Conservation (phyloP, 1,140 invertebrate genomes). For the Heliothis virescens region DNA sequence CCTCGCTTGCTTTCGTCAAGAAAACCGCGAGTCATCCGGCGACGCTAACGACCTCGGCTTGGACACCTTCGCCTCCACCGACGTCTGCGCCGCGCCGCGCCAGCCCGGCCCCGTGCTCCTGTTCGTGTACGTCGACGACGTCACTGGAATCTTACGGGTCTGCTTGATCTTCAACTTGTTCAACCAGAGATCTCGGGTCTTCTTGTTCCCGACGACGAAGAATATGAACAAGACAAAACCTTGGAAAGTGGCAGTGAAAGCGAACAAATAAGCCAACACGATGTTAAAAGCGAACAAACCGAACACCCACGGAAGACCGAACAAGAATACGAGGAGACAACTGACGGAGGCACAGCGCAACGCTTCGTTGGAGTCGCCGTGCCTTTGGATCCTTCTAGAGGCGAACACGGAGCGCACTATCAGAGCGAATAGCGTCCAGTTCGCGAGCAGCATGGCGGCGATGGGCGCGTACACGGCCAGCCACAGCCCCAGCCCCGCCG, state of each 20-base stretch:
- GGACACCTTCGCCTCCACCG: slow-evolving; percentile 66
- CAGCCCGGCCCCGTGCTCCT: slow-evolving; percentile 67
- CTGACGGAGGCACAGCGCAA: slow-evolving; percentile 81
- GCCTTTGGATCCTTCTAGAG: slow-evolving; percentile 78
- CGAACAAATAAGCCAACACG: slow-evolving; percentile 84
- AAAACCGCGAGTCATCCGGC: slow-evolving; percentile 75
- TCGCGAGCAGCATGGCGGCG: slow-evolving; percentile 77
- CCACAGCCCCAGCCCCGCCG: slow-evolving; percentile 80
- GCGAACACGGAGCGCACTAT: slow-evolving; percentile 85
- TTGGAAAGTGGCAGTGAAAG: slow-evolving; percentile 83
- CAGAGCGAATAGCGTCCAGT: slow-evolving; percentile 82
- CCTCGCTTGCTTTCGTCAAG: slow-evolving; percentile 63
- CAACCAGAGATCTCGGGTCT: slow-evolving; percentile 85
- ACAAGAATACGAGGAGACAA: slow-evolving; percentile 84
- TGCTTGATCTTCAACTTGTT: slow-evolving; percentile 82
- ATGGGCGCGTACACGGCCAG: slow-evolving; percentile 82
- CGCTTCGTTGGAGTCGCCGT: slow-evolving; percentile 81
- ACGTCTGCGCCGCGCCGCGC: slow-evolving; percentile 52
- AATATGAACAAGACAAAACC: slow-evolving; percentile 86
- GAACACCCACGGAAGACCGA: slow-evolving; percentile 86
- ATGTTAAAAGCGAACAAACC: slow-evolving; percentile 79
- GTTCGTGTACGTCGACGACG: slow-evolving; percentile 80
- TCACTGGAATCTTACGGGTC: slow-evolving; percentile 80
- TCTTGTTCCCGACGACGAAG: slow-evolving; percentile 85
- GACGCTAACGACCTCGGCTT: slow-evolving; percentile 74